Percentiles rank a stretch among this genome's conserved stretches.
These are phyloP conservation scores for Erebia aethiops DNA, from an alignment of 2,888 invertebrate genomes.

Conservation along the genomic window DNA sequence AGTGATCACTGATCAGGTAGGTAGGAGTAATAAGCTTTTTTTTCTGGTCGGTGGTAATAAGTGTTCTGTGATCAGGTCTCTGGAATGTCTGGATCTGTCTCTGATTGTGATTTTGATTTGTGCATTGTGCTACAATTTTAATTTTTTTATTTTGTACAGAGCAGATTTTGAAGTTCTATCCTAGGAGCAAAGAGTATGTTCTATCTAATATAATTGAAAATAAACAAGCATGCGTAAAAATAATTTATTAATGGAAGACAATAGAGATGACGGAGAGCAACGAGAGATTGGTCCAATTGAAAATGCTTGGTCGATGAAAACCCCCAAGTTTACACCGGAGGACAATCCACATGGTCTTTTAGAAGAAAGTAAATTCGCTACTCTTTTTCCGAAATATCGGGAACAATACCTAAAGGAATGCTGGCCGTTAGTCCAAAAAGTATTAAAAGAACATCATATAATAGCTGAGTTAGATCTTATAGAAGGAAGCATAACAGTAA, in stretches of 20 bases:
- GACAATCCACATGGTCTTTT: constrained; percentile 95
- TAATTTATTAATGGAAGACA: constrained; percentile 29
- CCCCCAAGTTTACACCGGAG: constrained; percentile 93
- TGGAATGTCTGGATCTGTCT: too few relatives aligned
- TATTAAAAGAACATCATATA: constrained; percentile 89
- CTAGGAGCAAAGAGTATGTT: too few relatives aligned
- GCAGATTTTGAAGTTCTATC: too few relatives aligned
- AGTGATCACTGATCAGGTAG: too few relatives aligned
- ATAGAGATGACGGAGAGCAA: constrained; percentile 48
- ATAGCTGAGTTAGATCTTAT: constrained; percentile 95
- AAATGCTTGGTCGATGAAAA: constrained; percentile 93
- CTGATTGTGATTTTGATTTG: too few relatives aligned
- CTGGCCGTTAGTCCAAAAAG: constrained; percentile 97
- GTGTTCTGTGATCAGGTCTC: too few relatives aligned
- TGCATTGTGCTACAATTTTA: too few relatives aligned
- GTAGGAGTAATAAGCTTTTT: too few relatives aligned
- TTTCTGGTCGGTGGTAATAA: too few relatives aligned
- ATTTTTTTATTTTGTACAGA: too few relatives aligned
- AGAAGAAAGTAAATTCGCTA: constrained; percentile 98
- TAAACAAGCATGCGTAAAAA: background rate
- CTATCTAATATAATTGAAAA: background rate
- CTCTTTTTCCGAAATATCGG: constrained; percentile 97
- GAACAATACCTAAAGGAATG: constrained; percentile 97
- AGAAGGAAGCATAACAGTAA: constrained; percentile 97
- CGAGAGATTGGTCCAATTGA: constrained; percentile 85